These are phyloP conservation scores for Tachypleus tridentatus DNA, from an alignment of 1,140 invertebrate genomes.

Conservation along the genomic window DNA sequence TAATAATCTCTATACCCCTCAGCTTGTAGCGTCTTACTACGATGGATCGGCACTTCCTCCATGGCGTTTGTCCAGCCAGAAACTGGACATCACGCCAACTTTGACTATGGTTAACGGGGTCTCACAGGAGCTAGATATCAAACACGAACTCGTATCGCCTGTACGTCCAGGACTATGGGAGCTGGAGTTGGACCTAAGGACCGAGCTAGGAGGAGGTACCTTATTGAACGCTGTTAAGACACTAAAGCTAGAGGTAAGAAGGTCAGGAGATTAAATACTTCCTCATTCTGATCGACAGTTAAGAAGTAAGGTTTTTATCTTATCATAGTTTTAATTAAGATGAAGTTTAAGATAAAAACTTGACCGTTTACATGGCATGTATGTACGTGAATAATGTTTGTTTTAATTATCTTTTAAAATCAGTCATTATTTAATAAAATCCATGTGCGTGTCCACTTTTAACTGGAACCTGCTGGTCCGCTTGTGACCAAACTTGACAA, in stretches of 20 bases:
- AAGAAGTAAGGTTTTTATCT: too few relatives aligned
- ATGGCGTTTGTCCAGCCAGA: constrained; percentile 42
- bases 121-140: constrained; percentile 33
- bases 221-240: constrained; percentile 11
- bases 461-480: too few relatives aligned
- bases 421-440: too few relatives aligned
- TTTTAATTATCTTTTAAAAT: too few relatives aligned
- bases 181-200: constrained; percentile 54
- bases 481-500: too few relatives aligned
- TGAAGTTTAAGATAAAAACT: too few relatives aligned
- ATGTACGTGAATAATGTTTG: too few relatives aligned
- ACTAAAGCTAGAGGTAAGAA: constrained; percentile 28
- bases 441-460: too few relatives aligned
- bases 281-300: too few relatives aligned
- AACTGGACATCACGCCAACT: constrained; percentile 32
- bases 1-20: not conserved
- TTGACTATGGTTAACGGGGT: constrained; percentile 40
- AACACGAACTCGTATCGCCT: constrained; percentile 38
- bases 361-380: too few relatives aligned
- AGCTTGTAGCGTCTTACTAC: constrained; percentile 55
- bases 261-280: too few relatives aligned
- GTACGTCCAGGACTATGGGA: constrained; percentile 57
- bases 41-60: constrained; percentile 53
- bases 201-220: constrained; percentile 10
- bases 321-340: too few relatives aligned